Evolutionary conservation across 2,888 invertebrate species (phyloP), one percentile per base, ranked within the genome.

Genomic region (Anorthoa munda): DNA sequence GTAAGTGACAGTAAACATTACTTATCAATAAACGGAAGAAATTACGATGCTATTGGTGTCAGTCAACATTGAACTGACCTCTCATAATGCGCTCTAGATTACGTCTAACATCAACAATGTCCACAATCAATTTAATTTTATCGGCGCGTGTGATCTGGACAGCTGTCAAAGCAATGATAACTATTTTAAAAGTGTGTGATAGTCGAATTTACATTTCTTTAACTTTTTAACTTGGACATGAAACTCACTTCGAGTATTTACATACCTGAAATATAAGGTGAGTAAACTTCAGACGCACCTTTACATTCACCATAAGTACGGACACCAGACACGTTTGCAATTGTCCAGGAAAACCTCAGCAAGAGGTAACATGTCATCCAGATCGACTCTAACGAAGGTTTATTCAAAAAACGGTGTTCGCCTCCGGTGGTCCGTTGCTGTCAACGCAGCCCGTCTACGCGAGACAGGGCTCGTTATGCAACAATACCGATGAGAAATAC

Each of bases 11-110:
- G 93, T 91, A 91, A 93, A 94, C 90, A 92, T 92, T 89, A 93
- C 89, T 94, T 94, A 94, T 94, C 94, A 91, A 92, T 92, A 93
- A 93, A 91, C 93, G 92, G 94, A 94, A 94, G 95, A 95, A 94
- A 94, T 94, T 93, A 93, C 88, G 88, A 90, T 87, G 88, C 92
- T 88, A 90, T 90, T 90, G 90, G 88, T 90, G 91, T 92, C 93
- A 91, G 92, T 92, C 91, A 90, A 88, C 89, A 92, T 88, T 86
- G 88, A 91, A 94, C 95, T 95, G 95, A 95, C 95, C 95, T 95
- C 90, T 92, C 94, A 94, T 93, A 94, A 95, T 92, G 86, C 90
- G 89, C 82, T 89, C 89, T 90, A 93, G 92, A 95, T 95, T 95
- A 91, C 91, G 85, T 90, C 84, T 83, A 78, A 88, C 87, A 89